Evolutionary conservation across 2,113 vertebrate species (phyloP).

Genomic region (Sceloporus undulatus): DNA sequence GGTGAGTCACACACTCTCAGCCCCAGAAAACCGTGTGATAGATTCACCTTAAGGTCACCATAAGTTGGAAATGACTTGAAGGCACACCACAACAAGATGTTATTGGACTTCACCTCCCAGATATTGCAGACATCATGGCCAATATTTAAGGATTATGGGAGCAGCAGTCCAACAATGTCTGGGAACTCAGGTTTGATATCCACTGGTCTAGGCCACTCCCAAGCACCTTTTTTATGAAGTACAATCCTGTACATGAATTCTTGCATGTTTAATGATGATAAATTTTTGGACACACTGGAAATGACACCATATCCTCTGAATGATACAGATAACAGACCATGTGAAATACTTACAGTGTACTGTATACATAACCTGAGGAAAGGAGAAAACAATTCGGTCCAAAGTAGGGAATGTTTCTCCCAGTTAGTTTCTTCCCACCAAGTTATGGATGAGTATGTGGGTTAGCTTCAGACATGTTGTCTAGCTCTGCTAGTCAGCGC

Average conservation of each 20-base stretch:
- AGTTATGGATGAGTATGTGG: neutral
- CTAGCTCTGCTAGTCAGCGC: neutral
- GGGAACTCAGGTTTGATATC: too few species aligned
- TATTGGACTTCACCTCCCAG: too few species aligned
- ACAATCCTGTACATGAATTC: neutral
- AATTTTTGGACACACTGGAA: neutral
- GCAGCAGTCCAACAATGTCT: too few species aligned
- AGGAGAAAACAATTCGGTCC: neutral
- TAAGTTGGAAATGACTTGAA: too few species aligned
- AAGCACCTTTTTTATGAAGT: neutral
- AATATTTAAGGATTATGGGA: too few species aligned
- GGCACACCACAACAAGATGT: too few species aligned
- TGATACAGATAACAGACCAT: too few species aligned
- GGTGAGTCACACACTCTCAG: too few species aligned
- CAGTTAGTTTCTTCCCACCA: neutral
- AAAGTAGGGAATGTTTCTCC: neutral
- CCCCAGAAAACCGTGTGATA: too few species aligned
- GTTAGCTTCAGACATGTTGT: neutral
- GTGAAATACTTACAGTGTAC: neutral
- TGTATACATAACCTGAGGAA: neutral
- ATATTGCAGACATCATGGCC: too few species aligned
- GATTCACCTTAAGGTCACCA: too few species aligned
- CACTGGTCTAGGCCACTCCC: neutral
- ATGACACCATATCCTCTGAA: neutral
- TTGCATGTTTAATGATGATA: neutral